These are phyloP conservation scores for Pitangus sulphuratus DNA, from an alignment of 2,797 vertebrate species.

Conservation along the genomic window DNA sequence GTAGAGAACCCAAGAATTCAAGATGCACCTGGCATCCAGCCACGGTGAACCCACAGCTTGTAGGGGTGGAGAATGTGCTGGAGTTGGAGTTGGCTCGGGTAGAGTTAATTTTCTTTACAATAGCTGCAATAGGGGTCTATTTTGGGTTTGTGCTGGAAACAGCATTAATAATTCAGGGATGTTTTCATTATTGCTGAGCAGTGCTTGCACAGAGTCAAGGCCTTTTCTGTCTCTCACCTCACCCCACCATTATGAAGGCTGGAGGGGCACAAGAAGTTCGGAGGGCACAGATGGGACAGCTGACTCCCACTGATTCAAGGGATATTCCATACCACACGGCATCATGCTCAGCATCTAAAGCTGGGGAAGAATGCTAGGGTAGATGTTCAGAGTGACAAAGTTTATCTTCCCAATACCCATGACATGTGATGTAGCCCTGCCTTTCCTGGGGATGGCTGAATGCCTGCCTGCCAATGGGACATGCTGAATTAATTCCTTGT, in stretches of 20 bases:
- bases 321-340: not conserved
- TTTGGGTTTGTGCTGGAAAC: not conserved
- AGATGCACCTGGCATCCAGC: not conserved
- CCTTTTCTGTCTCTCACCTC: not conserved
- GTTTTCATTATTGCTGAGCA: not conserved
- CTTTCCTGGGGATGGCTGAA: not conserved
- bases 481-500: not conserved
- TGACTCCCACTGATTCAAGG: rapidly evolving
- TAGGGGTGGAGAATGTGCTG: not conserved
- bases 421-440: not conserved
- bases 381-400: not conserved
- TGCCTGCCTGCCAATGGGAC: not conserved
- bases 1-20: not conserved
- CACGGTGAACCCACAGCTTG: not conserved
- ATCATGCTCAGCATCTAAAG: not conserved
- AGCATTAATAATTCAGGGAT: not conserved
- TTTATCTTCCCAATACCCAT: not conserved
- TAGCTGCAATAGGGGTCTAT: not conserved
- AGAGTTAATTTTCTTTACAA: not conserved
- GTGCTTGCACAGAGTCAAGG: not conserved
- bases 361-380: not conserved
- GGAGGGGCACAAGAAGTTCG: not conserved
- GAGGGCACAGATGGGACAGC: not conserved
- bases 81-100: no score
- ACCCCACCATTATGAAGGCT: rapidly evolving